Percentiles rank a stretch among this genome's conserved stretches.
Evolutionary conservation across 2,113 vertebrate genomes (phyloP).

Genomic region (Chroicocephalus ridibundus): DNA sequence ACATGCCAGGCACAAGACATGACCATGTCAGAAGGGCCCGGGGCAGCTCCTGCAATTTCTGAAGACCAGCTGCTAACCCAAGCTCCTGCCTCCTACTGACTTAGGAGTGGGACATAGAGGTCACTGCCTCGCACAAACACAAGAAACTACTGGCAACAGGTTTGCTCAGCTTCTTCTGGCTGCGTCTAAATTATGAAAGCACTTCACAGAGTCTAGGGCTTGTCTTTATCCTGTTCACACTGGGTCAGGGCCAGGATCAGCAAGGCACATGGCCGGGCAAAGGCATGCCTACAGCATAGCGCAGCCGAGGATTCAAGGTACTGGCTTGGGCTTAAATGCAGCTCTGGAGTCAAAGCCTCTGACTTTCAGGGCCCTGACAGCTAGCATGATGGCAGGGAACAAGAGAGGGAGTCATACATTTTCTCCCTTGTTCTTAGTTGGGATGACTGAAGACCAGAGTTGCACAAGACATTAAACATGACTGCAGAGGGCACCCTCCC

Average conservation of each 20-base stretch:
- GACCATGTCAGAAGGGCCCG: not conserved
- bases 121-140: not conserved
- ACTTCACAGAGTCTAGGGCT: not conserved
- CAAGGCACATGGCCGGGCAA: not conserved
- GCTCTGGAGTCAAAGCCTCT: not conserved
- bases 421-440: not conserved
- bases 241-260: not conserved
- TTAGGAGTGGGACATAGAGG: not conserved
- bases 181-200: not conserved
- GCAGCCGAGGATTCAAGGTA: not conserved
- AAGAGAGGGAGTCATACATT: not conserved
- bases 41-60: not conserved
- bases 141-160: not conserved
- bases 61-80: fast-evolving
- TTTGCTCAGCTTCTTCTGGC: not conserved
- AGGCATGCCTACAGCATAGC: not conserved
- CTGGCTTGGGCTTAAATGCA: not conserved
- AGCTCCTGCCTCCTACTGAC: not conserved
- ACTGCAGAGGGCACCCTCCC: not conserved
- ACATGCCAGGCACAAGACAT: not conserved
- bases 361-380: not conserved
- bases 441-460: not conserved
- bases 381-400: fast-evolving
- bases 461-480: too few relatives aligned
- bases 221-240: not conserved